Evolutionary conservation across 2,797 vertebrate genomes (phyloP).

Genomic region (Tapirus indicus): DNA sequence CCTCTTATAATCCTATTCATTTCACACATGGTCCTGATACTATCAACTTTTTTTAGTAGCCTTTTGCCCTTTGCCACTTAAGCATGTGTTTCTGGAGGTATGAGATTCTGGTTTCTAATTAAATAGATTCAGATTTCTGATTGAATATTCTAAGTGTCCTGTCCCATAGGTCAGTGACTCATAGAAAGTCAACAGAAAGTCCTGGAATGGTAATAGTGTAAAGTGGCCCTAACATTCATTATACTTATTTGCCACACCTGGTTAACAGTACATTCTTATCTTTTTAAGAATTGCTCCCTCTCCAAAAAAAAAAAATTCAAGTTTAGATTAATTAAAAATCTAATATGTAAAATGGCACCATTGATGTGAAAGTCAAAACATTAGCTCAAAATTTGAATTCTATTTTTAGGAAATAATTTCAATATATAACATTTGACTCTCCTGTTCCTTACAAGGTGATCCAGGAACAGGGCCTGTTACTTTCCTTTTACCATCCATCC

Average conservation of each 20-base stretch:
- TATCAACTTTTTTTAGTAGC: constrained; percentile 20
- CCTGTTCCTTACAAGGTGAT: neutral
- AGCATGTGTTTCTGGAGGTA: constrained; percentile 57
- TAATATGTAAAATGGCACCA: constrained; percentile 57
- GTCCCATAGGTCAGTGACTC: constrained; percentile 40
- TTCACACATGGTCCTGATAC: constrained; percentile 69
- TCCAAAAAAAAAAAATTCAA: neutral
- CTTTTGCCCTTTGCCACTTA: constrained; percentile 55
- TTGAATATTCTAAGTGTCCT: constrained; percentile 65
- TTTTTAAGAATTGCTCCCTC: neutral
- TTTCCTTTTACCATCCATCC: neutral
- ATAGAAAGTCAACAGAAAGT: constrained; percentile 59
- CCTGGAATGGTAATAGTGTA: constrained; percentile 28
- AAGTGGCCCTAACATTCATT: constrained; percentile 49
- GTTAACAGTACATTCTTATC: constrained; percentile 8
- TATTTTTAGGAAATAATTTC: constrained; percentile 37
- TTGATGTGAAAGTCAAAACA: constrained; percentile 38
- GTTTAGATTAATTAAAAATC: constrained; percentile 43
- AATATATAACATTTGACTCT: neutral
- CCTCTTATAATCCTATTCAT: constrained; percentile 50
- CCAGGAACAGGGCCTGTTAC: neutral
- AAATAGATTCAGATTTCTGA: constrained; percentile 69
- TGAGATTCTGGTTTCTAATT: constrained; percentile 65
- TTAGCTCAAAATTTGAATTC: constrained; percentile 36
- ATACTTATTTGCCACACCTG: constrained; percentile 18